Percentiles rank a stretch among this genome's conserved stretches.
phyloP scores from a whole-genome alignment of 2,888 invertebrate genomes.

The Acanthosepion esculentum region DNA sequence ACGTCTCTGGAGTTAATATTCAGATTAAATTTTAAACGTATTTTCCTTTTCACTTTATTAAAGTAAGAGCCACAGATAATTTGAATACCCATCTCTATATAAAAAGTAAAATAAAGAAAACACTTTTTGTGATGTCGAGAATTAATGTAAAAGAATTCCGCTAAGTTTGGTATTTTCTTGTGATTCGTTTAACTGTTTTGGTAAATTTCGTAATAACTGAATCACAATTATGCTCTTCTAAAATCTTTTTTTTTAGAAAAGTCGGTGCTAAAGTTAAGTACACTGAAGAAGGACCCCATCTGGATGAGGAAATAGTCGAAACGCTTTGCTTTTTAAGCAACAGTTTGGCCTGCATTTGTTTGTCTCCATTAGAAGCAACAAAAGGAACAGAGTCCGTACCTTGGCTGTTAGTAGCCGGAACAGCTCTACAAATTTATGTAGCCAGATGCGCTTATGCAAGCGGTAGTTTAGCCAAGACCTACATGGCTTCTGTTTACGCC shows the following conservation, averaged over 20 bases:
- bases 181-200: background rate
- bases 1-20: no score
- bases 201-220: background rate
- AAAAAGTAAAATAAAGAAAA: no score
- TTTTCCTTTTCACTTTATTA: no score
- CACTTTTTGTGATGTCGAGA: no score
- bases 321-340: constrained; percentile 55
- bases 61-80: no score
- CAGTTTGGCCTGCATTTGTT: constrained; percentile 56
- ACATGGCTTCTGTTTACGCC: constrained; percentile 54
- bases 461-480: constrained; percentile 58
- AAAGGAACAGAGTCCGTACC: constrained; percentile 53
- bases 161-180: no score
- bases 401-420: constrained; percentile 58
- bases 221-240: background rate
- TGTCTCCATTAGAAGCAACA: constrained; percentile 57
- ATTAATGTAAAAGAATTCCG: no score
- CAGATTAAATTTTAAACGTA: no score
- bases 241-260: background rate
- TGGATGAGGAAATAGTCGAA: constrained; percentile 57
- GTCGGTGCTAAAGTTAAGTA: constrained; percentile 52
- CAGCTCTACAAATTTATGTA: constrained; percentile 57
- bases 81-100: no score
- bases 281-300: constrained; percentile 53
- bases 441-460: constrained; percentile 59